A percentile compares a stretch with the other conserved stretches of the same genome.
Conservation (phyloP, 2,888 invertebrate genomes). For the Calliphora vomitoria region DNA sequence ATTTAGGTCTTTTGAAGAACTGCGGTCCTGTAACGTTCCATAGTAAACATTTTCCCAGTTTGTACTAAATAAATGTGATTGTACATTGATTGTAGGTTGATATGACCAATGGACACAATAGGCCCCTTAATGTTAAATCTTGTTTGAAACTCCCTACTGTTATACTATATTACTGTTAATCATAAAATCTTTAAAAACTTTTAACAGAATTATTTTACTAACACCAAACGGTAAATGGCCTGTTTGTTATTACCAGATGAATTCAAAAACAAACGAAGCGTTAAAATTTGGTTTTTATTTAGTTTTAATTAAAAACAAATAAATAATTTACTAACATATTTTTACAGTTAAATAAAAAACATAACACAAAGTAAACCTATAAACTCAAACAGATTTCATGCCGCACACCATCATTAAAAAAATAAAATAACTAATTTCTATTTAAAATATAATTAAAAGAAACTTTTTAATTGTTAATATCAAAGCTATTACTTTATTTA, state of each 20-base stretch:
- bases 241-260: constrained; percentile 4
- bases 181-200: constrained; percentile 46
- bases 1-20: no score
- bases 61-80: no score
- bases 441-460: neutral
- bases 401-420: constrained; percentile 36
- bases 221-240: constrained; percentile 43
- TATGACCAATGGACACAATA: no score
- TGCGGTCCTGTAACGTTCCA: no score
- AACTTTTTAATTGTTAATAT: neutral
- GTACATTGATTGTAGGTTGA: no score
- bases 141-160: no score
- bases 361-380: neutral
- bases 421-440: neutral
- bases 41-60: no score
- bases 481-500: neutral
- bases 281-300: constrained; percentile 44
- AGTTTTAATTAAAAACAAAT: constrained; percentile 61
- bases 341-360: constrained; percentile 45
- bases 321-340: constrained; percentile 52
- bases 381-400: constrained; percentile 36
- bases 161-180: neutral
- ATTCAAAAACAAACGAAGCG: constrained; percentile 53
- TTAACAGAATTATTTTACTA: constrained; percentile 27
- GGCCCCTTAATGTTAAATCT: no score